Evolutionary conservation across 2,113 vertebrate species (phyloP), one percentile per base, ranked within the genome.

Genomic region (Ammodramus savannarum): DNA sequence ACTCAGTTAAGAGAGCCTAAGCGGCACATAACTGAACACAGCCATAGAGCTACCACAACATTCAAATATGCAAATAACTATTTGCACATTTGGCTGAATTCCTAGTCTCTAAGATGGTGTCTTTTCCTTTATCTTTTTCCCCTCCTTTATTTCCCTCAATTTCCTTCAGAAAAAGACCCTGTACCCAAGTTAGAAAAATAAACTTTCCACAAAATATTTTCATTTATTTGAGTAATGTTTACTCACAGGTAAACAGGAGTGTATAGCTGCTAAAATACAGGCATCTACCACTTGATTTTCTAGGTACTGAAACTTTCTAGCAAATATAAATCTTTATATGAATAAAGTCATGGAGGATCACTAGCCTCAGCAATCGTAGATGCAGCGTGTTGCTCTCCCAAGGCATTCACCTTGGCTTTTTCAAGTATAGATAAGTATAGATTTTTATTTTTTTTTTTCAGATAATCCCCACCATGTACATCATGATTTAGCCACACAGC

Each of bases 41-140:
- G 21, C n/a, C 44, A 21, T 4, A 81, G 26, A 85, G 54, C 49
- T 39, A 52, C 87, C n/a, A 21, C 11, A 52, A 41, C 27, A 82
- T 16, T 85, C 39, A 85, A 55, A 83, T 17, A 62, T 4, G 29
- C 36, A 90, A 90, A 79, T 25, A 78, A 23, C 7, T 68, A 20
- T 61, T 48, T 41, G 36, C 18, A 90, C 19, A 25, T 32, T 36
- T 85, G 41, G 46, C n/a, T 54, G 34, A 54, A 86, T 62, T 65
- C 43, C 61, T 38, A 52, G 11, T 19, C 48, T 90, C 55, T 48
- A 54, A 44, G 16, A 55, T 6, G 15, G n/a, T 38, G 7, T 39
- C 19, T 46, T 16, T 8, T 20, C 6, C 34, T 18, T 51, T 46
- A 12, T 36, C 36, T n/a, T 31, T 4, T 0, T 3, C 1, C 1